Percentiles rank a stretch among this genome's conserved stretches.
Conservation (phyloP, 2,888 invertebrate genomes). For the Epinotia nisella region DNA sequence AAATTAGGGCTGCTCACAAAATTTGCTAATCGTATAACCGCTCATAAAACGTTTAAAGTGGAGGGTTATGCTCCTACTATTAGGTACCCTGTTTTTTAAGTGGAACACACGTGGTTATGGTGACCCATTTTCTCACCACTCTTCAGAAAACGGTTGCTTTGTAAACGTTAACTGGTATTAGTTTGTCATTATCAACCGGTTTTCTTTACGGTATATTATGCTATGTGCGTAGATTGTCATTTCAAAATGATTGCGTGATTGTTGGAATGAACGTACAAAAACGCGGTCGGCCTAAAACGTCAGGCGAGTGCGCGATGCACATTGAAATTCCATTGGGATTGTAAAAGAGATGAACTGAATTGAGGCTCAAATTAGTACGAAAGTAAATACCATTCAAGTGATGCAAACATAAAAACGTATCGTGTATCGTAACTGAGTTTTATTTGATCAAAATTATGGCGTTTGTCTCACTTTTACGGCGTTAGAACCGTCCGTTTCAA, state of each 20-base stretch:
- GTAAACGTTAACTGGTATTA: slow-evolving; percentile 8
- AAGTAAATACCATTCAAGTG: no score
- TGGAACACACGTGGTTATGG: slow-evolving; percentile 34
- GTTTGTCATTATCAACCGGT: slow-evolving; percentile 16
- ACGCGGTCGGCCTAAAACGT: neutral
- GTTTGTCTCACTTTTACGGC: no score
- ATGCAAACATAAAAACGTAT: no score
- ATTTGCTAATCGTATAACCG: slow-evolving; percentile 17
- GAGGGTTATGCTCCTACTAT: neutral
- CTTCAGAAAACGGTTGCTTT: neutral
- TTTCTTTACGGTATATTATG: slow-evolving; percentile 3
- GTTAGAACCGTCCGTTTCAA: no score
- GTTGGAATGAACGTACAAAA: neutral
- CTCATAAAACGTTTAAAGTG: slow-evolving; percentile 5
- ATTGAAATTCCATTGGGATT: no score
- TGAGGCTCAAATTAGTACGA: no score
- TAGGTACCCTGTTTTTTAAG: neutral
- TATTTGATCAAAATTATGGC: no score
- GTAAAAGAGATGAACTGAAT: no score
- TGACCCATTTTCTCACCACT: slow-evolving; percentile 2
- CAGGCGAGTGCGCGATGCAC: no score
- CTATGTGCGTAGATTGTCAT: slow-evolving; percentile 16
- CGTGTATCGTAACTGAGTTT: no score
- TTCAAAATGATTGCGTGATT: slow-evolving; percentile 17
- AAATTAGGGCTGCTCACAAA: slow-evolving; percentile 19